Evolutionary conservation across 23 tunicate species (phyloP).

Genomic region (Clavelina lepadiformis): DNA sequence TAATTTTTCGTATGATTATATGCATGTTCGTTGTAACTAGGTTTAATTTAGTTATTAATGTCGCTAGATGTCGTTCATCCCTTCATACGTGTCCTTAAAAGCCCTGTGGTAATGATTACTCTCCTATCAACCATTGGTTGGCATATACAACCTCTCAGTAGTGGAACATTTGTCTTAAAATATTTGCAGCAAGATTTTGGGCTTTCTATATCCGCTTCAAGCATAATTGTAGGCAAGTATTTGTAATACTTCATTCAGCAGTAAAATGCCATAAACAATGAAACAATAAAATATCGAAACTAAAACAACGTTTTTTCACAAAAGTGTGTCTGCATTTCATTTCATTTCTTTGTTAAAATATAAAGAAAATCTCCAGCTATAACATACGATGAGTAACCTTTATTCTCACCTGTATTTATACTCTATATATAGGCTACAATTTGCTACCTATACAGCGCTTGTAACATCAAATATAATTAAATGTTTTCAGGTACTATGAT

Average conservation of each 20-base stretch:
- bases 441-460: too few relatives aligned
- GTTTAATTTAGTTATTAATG: too few relatives aligned
- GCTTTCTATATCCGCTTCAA: slow-evolving; percentile 12
- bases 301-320: not conserved
- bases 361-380: too few relatives aligned
- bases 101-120: slow-evolving; percentile 8
- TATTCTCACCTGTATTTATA: too few relatives aligned
- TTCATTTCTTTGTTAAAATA: too few relatives aligned
- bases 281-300: not conserved
- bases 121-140: slow-evolving; percentile 17
- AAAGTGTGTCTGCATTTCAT: slow-evolving; percentile 1
- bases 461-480: not conserved
- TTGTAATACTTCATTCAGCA: too few relatives aligned
- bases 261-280: too few relatives aligned
- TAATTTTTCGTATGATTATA: too few relatives aligned
- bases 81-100: not conserved
- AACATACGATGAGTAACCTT: too few relatives aligned
- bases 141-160: slow-evolving; percentile 32
- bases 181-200: slow-evolving; percentile 32
- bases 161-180: slow-evolving; percentile 40
- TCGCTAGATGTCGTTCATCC: slow-evolving; percentile 18
- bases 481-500: slow-evolving; percentile 11
- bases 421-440: too few relatives aligned
- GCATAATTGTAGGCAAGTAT: slow-evolving; percentile 15
- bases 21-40: too few relatives aligned